Base-by-base conservation (phyloP, 2,113 vertebrate genomes). In the Salvator merianae region DNA sequence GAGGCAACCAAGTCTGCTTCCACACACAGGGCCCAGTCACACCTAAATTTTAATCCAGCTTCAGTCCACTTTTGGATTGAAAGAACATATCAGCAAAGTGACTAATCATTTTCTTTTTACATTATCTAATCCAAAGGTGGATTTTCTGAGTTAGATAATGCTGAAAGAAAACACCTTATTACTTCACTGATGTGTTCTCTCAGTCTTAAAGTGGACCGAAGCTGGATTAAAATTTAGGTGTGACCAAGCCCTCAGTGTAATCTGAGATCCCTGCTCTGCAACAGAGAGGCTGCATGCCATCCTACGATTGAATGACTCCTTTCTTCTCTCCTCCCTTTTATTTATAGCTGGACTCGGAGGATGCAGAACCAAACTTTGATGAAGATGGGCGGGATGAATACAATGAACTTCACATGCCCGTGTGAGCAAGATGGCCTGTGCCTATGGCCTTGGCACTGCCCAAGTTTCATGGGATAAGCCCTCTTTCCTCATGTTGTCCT, bases 371-470 rank as follows among this genome's bases (percentile, higher is more conserved):
- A 0, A 99, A 99, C 95, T 99, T 99, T 0, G 97, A 98, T 0
- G 99, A 99, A 90, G 98, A 99, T 0, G 98, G 99, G 53, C 97
- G 95, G 78, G 99, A 99, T 0, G 98, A 99, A 89, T 99, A 99
- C 96, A 98, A 99, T 0, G 99, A 99, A 93, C 97, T 99, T 89
- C 98, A 99, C 94, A 99, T 99, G 99, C 98, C 98, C 1, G 98
- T 99, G 77, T 99, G 94, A 97, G 40, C 85, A 50, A 63, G 55
- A 32, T 70, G 38, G 55, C 4, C 18, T 55, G 34, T 72, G 30
- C 47, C 53, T 63, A 34, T 77, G 55, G 63, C 82, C 76, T 43
- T 77, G 85, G 70, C 85, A 32, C 55, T 89, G 38, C 66, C 73
- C 1, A 1, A 62, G 62, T 7, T 0, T 0, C 26, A 40, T 63